A percentile compares a stretch with the other conserved stretches of the same genome.
These are phyloP conservation scores for Conops quadrifasciatus DNA, from an alignment of 2,888 invertebrate genomes.

Conservation along the genomic window DNA sequence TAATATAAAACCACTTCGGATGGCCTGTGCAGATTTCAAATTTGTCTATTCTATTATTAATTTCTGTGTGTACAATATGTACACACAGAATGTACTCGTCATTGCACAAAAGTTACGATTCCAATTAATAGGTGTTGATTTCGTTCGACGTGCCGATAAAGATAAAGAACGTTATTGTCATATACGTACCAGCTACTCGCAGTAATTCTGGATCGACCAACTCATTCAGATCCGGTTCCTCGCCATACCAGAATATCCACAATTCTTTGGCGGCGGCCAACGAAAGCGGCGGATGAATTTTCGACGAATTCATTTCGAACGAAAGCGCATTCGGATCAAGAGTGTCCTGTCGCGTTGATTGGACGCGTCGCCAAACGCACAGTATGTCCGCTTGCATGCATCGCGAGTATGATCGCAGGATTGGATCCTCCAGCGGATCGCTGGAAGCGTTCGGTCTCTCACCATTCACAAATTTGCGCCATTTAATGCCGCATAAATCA, in stretches of 20 bases:
- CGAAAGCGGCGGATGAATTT: conserved; percentile 79
- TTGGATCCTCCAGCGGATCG: conserved; percentile 88
- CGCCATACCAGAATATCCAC: conserved; percentile 99
- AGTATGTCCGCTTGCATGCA: conserved; percentile 94
- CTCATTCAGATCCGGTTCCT: conserved; percentile 89
- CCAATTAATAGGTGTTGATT: too few species aligned
- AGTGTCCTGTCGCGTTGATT: conserved; percentile 69
- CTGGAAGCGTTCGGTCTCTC: conserved; percentile 68
- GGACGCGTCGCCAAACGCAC: conserved; percentile 96
- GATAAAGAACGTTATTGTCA: too few species aligned
- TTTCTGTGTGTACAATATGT: too few species aligned
- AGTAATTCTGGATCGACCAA: conserved; percentile 87
- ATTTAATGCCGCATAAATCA: conserved; percentile 99
- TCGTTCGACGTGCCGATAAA: too few species aligned
- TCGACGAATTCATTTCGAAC: conserved; percentile 65
- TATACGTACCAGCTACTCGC: conserved; percentile 81
- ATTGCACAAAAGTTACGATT: too few species aligned
- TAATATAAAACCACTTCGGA: too few species aligned
- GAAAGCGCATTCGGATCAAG: conserved; percentile 67
- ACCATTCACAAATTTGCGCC: conserved; percentile 91
- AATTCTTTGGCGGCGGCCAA: conserved; percentile 93
- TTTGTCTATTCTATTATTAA: too few species aligned
- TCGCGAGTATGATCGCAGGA: conserved; percentile 88
- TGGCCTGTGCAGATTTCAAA: too few species aligned
- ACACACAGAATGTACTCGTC: too few species aligned